Evolutionary conservation across 2,797 vertebrate genomes (phyloP).

Genomic region (Platalea minor): DNA sequence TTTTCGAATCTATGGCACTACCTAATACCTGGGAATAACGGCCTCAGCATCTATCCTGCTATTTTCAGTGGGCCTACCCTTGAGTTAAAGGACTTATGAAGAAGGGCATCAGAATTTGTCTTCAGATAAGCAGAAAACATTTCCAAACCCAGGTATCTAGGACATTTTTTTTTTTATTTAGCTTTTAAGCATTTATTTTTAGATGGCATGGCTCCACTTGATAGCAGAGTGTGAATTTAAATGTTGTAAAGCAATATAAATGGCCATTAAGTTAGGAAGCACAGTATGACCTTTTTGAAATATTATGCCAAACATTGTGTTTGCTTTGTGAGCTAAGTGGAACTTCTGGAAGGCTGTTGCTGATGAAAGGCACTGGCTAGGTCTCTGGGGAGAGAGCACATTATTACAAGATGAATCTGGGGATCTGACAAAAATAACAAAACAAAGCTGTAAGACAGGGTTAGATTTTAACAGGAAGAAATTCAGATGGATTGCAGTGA

Average conservation of each 20-base stretch:
- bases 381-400: slow-evolving; percentile 17
- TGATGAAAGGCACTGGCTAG: slow-evolving; percentile 26
- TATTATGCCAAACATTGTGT: slow-evolving; percentile 48
- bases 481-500: slow-evolving; percentile 4
- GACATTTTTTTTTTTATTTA: background rate
- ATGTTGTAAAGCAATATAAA: slow-evolving; percentile 60
- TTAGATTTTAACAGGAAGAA: slow-evolving; percentile 25
- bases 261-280: slow-evolving; percentile 56
- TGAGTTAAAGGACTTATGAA: background rate
- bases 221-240: slow-evolving; percentile 49
- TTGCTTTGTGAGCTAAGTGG: slow-evolving; percentile 57
- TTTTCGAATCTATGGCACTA: background rate
- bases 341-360: slow-evolving; percentile 51
- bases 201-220: slow-evolving; percentile 31
- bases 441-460: slow-evolving; percentile 21
- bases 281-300: slow-evolving; percentile 51
- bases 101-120: background rate
- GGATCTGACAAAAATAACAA: slow-evolving; percentile 50
- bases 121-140: slow-evolving; percentile 27
- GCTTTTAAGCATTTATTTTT: slow-evolving; percentile 61
- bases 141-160: slow-evolving; percentile 33
- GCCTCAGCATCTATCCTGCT: background rate
- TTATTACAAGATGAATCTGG: slow-evolving; percentile 42
- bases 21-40: background rate
- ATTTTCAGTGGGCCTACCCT: background rate